These are phyloP conservation scores for Desmodus rotundus DNA, from an alignment of 2,113 vertebrate genomes.

Conservation along the genomic window DNA sequence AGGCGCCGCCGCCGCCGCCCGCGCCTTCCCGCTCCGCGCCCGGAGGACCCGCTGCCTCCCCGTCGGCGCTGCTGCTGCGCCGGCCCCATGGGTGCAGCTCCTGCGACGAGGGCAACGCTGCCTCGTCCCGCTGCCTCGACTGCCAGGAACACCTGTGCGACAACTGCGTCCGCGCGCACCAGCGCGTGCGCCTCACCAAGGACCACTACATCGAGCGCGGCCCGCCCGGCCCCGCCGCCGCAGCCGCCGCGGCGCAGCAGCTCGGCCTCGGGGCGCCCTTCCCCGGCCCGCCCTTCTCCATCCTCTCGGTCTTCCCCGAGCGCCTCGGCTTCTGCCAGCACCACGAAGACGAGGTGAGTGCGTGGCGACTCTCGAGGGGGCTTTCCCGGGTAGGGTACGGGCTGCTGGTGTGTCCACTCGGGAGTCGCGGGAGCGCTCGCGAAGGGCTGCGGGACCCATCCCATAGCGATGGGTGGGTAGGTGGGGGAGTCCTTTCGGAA, in stretches of 20 bases:
- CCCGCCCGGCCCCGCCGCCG: slow-evolving; percentile 67
- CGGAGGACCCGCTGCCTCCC: slow-evolving; percentile 58
- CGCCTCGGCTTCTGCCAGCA: slow-evolving; percentile 60
- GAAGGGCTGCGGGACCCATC: rapidly evolving
- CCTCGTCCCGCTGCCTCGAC: slow-evolving; percentile 91
- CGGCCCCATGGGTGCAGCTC: slow-evolving; percentile 87
- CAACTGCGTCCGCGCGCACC: slow-evolving; percentile 94
- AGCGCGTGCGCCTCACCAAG: slow-evolving; percentile 93
- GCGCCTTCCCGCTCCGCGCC: slow-evolving; percentile 50
- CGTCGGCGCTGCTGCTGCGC: slow-evolving; percentile 79
- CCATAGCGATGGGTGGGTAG: rapidly evolving
- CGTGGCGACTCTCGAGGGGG: too few species aligned
- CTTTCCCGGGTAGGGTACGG: rapidly evolving
- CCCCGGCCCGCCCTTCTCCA: slow-evolving; percentile 85
- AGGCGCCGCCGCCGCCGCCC: background rate
- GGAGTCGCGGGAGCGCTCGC: background rate
- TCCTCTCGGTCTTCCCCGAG: slow-evolving; percentile 89
- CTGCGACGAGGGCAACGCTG: slow-evolving; percentile 91
- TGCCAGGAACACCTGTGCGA: slow-evolving; percentile 95
- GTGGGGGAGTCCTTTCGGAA: rapidly evolving
- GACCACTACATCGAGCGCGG: slow-evolving; percentile 94
- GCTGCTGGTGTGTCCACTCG: background rate
- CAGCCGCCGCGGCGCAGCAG: slow-evolving; percentile 71
- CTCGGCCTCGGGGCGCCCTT: slow-evolving; percentile 85
- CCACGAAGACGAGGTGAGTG: slow-evolving; percentile 69